Evolutionary conservation across 2,113 vertebrate genomes (phyloP), one percentile per base, ranked within the genome.

Genomic region (Amazona vittata): DNA sequence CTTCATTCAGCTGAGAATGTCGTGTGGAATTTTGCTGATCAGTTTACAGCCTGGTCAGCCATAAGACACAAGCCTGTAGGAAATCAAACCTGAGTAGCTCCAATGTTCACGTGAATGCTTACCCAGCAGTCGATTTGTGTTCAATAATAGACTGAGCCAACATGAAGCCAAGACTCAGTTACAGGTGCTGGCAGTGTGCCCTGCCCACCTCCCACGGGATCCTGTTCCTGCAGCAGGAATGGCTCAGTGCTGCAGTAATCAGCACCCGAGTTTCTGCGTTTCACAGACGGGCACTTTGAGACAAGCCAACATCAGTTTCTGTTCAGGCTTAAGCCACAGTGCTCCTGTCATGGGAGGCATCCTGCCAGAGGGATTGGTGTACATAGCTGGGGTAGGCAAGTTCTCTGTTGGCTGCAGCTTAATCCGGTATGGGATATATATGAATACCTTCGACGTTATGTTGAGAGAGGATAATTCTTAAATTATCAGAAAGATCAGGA

Each of bases 161-260:
- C 26, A 19, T 39, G 64, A 37, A 59, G 33, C 21, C 77, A 71
- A 55, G 39, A 68, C 89, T 67, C 46, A 75, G 83, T 50, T 87
- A 39, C 8, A 43, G 83, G 5, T 73, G 69, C 57, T 91, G 74
- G 89, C 10, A 0, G 21, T 2, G 46, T 0, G 64, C 89, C 94
- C 91, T 90, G 55, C 80, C 53, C 77, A 77, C 93, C 93, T 95
- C 94, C 93, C 53, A 78, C 93, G 81, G 93, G 83, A 70, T 90
- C 18, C 86, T 28, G 3, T 57, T 92, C n/a, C 68, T 67, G 14
- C 90, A 86, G 71, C 75, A n/a, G 59, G 75, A 53, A 70, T 89
- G 93, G 91, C 89, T 89, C 83, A 26, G 18, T 17, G 68, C 64
- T 80, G 83, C 39, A 2, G 19, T 80, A 83, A 80, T 63, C 80